Evolutionary conservation across 1,140 invertebrate genomes (phyloP).

Genomic region (Papilio aristodemus): DNA sequence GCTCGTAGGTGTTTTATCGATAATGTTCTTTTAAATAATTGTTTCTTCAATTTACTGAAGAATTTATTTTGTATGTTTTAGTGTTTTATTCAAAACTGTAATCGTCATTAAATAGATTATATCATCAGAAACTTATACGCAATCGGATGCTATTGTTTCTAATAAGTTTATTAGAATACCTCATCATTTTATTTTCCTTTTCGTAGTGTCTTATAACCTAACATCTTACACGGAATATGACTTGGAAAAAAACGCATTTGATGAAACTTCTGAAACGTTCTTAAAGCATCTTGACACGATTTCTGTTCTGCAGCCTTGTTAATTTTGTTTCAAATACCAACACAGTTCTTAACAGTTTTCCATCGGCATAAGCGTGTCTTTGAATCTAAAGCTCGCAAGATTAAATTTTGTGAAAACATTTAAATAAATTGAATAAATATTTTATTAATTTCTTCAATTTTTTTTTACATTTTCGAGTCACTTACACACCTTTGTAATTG

Average conservation of each 20-base stretch:
- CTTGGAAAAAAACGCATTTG: constrained; percentile 14
- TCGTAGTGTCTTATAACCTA: not conserved
- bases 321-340: constrained; percentile 30
- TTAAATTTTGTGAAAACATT: not conserved
- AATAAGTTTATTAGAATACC: not conserved
- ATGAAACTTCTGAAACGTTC: constrained; percentile 31
- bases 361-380: constrained; percentile 16
- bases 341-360: constrained; percentile 24
- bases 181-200: not conserved
- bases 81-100: not conserved
- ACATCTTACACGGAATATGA: constrained; percentile 1
- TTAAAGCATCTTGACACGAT: constrained; percentile 32
- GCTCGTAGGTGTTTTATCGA: not conserved
- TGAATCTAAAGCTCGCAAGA: not conserved
- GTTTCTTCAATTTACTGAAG: not conserved
- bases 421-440: no score
- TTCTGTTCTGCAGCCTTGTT: constrained; percentile 27
- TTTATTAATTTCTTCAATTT: not conserved
- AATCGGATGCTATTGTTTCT: not conserved
- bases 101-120: not conserved
- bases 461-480: not conserved
- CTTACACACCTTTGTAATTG: not conserved
- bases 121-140: not conserved
- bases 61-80: not conserved
- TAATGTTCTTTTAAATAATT: not conserved